A percentile compares a stretch with the other conserved stretches of the same genome.
These are phyloP conservation scores for Varecia variegata DNA, from an alignment of 2,797 vertebrate genomes.

Conservation along the genomic window DNA sequence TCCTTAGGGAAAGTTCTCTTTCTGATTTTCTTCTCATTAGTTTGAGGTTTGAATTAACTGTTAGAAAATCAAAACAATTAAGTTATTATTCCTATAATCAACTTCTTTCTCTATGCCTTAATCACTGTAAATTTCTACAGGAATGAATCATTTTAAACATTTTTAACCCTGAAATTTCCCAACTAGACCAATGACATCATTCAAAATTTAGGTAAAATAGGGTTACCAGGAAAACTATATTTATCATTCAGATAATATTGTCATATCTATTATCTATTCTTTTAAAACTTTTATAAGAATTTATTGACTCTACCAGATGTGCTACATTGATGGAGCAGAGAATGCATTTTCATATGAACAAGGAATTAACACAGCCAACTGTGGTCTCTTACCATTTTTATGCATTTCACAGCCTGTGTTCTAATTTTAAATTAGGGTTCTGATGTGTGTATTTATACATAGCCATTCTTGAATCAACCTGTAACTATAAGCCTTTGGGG, in stretches of 20 bases:
- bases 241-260: neutral
- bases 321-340: neutral
- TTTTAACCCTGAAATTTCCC: neutral
- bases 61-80: conserved; percentile 45
- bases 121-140: neutral
- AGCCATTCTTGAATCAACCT: conserved; percentile 77
- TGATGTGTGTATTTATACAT: conserved; percentile 72
- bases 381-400: conserved; percentile 54
- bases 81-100: conserved; percentile 7
- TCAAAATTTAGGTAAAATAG: conserved; percentile 4
- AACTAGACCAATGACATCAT: neutral
- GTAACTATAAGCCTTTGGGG: conserved; percentile 73
- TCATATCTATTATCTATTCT: neutral
- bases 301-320: neutral
- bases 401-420: conserved; percentile 36
- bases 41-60: conserved; percentile 16
- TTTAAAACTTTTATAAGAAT: neutral
- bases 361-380: conserved; percentile 33
- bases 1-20: conserved; percentile 21
- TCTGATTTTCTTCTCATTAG: conserved; percentile 24
- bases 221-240: neutral
- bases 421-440: conserved; percentile 73
- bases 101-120: neutral
- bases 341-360: conserved; percentile 22
- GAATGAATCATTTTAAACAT: neutral